phyloP scores from a whole-genome alignment of 2,797 vertebrate genomes.

The Pipistrellus nathusii region DNA sequence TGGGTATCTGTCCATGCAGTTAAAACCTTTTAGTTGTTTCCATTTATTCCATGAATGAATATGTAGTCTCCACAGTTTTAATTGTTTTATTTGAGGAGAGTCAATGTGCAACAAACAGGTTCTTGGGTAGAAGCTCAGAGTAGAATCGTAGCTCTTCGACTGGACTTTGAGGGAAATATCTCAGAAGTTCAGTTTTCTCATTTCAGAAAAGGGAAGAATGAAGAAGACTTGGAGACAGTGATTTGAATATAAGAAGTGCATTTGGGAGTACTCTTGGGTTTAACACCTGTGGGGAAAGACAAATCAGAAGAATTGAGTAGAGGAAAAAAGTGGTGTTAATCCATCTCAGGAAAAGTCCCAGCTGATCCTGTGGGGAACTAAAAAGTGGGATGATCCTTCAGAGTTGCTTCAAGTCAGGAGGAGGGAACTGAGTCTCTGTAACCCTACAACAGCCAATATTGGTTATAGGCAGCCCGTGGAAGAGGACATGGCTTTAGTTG shows the following conservation, averaged over 20 bases:
- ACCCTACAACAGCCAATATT: not conserved
- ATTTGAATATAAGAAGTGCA: not conserved
- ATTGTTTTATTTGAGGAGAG: not conserved
- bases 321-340: not conserved
- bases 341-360: not conserved
- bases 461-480: not conserved
- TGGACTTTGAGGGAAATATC: not conserved
- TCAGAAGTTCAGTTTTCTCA: conserved; percentile 25
- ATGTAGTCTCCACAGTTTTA: not conserved
- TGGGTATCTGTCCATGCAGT: not conserved
- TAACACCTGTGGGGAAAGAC: not conserved
- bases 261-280: not conserved
- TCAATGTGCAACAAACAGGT: not conserved
- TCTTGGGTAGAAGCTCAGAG: conserved; percentile 28
- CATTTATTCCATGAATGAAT: conserved; percentile 36
- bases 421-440: not conserved
- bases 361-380: not conserved
- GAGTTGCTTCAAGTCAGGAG: not conserved
- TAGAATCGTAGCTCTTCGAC: not conserved
- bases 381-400: not conserved
- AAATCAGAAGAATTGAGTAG: no score
- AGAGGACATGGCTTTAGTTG: not conserved
- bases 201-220: not conserved
- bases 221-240: not conserved
- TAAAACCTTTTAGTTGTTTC: not conserved